A percentile compares a stretch with the other conserved stretches of the same genome.
Conservation (phyloP, 2,888 invertebrate species). For the Leptodirus hochenwartii region DNA sequence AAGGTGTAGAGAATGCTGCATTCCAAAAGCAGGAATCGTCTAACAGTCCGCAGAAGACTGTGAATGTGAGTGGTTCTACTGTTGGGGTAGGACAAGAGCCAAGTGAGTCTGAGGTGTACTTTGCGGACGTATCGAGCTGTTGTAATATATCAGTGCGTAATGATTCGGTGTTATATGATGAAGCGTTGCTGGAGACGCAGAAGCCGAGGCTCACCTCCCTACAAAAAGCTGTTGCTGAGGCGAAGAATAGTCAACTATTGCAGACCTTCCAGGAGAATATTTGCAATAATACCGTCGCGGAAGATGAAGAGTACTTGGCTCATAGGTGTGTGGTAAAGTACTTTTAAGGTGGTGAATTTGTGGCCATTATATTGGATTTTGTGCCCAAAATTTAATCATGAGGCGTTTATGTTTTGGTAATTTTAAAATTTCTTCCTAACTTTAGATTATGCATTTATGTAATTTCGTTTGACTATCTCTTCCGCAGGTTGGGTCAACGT, state of each 20-base stretch:
- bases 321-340: too few relatives aligned
- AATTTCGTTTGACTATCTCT: too few relatives aligned
- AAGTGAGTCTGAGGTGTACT: constrained; percentile 68
- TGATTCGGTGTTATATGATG: constrained; percentile 38
- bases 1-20: constrained; percentile 61
- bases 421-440: too few relatives aligned
- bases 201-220: constrained; percentile 23
- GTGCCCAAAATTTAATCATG: too few relatives aligned
- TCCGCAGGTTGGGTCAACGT: constrained; percentile 9
- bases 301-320: constrained; percentile 38
- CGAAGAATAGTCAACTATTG: constrained; percentile 12
- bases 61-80: too few relatives aligned
- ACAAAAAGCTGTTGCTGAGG: constrained; percentile 27
- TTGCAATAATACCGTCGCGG: constrained; percentile 14
- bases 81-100: too few relatives aligned
- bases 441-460: too few relatives aligned
- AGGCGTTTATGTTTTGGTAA: too few relatives aligned
- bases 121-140: constrained; percentile 72
- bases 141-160: constrained; percentile 51
- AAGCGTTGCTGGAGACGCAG: constrained; percentile 29
- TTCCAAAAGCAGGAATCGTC: constrained; percentile 54
- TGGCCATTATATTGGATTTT: too few relatives aligned
- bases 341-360: too few relatives aligned
- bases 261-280: constrained; percentile 22
- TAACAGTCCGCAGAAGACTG: constrained; percentile 34